Base-by-base conservation (phyloP, 2,113 vertebrate genomes). In the Uria lomvia region DNA sequence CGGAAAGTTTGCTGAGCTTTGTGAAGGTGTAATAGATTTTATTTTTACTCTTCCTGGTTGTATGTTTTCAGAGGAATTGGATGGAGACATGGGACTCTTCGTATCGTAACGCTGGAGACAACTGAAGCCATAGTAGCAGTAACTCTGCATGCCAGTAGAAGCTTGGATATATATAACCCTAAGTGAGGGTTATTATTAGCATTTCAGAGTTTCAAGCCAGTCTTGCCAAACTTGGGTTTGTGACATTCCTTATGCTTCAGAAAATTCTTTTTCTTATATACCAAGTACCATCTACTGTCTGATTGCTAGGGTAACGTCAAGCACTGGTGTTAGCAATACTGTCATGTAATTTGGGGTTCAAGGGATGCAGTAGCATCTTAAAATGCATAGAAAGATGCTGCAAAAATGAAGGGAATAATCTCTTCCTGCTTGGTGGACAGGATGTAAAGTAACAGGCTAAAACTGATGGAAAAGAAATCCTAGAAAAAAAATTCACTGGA, bases 201-300 rank as follows among this genome's bases (percentile, higher is more conserved):
- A 53, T 86, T 86, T 90, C 86, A 66, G 86, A 56, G 17, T 86
- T 94, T 70, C 53, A 90, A 95, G 62, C 27, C 67, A 62, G 24
- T 67, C 34, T 3, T 94, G 75, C 63, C 86, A 86, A 29, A 66
- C 53, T 83, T 62, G 50, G 6, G 34, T 88, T 92, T 90, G 63
- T 94, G 88, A 90, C 45, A 83, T 90, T 83, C 47, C 75, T 92
- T 83, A 68, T 79, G 67, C 32, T 92, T 90, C 82, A 87, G 85
- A 72, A 9, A 71, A 75, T 50, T 72, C 3, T 56, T 66, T 86
- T 49, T 67, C 32, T 36, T 22, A 36, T 29, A 32, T 78, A 75
- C 32, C 59, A 80, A 81, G 73, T 90, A 56, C 65, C 59, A 66
- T 58, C 40, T 92, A 68, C 91, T 72, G 36, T 78, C 88, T 96